Evolutionary conservation across 2,888 invertebrate genomes (phyloP), one percentile per base, ranked within the genome.

Genomic region (Ormyrus labotus): DNA sequence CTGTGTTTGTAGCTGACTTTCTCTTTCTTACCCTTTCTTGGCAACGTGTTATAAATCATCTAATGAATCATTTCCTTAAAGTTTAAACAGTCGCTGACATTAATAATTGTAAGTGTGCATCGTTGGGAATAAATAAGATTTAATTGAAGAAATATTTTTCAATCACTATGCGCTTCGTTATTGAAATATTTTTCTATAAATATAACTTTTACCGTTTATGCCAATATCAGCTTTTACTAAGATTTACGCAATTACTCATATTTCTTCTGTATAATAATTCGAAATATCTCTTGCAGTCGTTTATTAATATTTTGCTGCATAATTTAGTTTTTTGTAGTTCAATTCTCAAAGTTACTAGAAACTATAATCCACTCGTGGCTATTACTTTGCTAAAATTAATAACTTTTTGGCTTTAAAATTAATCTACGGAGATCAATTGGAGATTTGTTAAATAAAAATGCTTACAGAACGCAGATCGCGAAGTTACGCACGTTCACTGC

Each of bases 401-500:
- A 19, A 19, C 19, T 19, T 19, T 19, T 19, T 19, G 19, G 19
- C 19, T 19, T 19, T 19, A 19, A 19, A 19, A 19, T 19, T 0
- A 19, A 19, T 19, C 19, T 19, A 0, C 19, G 19, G 19, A 19
- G 1, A 19, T 0, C 1, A 19, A 19, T 19, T 19, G 19, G 19
- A 19, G 19, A 19, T 19, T 19, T 19, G 1, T 19, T 19, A 19
- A 19, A 19, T 51, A 57, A 72, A 77, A 55, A 65, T 55, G 60
- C 69, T 58, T 45, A 53, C 53, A 69, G 78, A 78, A 81, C 76
- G 74, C 81, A 45, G 83, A 82, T 84, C 84, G 83, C 81, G 80
- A 76, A 68, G 83, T 80, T 81, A 85, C 86, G 83, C 84, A 83
- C 85, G 82, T 65, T 65, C 71, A 77, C 84, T 83, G 83, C 83